Conservation (phyloP, 2,888 invertebrate genomes). For the Tethea ocularis region DNA sequence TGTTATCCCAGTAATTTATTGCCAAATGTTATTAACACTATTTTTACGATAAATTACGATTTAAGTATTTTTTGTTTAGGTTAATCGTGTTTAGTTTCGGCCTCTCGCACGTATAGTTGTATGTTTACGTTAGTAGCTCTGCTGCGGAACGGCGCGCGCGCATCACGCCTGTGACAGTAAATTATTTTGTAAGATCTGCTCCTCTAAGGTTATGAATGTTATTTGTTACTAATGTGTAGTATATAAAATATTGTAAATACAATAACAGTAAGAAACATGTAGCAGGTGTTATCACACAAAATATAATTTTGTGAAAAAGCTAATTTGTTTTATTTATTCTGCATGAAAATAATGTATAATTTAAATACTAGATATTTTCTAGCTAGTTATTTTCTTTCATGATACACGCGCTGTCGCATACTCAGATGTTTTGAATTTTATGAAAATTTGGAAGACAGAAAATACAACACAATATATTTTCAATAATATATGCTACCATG, state of each 20-base stretch:
- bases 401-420: too few relatives aligned
- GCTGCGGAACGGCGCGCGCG: conserved; percentile 22
- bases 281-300: conserved; percentile 85
- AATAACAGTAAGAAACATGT: conserved; percentile 79
- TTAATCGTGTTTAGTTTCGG: conserved; percentile 35
- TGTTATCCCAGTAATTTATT: conserved; percentile 82
- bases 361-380: too few relatives aligned
- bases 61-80: conserved; percentile 57
- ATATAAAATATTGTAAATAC: conserved; percentile 82
- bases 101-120: conserved; percentile 31
- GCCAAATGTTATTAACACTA: conserved; percentile 82
- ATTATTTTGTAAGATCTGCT: conserved; percentile 79
- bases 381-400: too few relatives aligned
- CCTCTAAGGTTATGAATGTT: conserved; percentile 82
- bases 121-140: conserved; percentile 38
- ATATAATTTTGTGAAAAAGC: conserved; percentile 84
- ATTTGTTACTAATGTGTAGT: conserved; percentile 84
- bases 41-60: conserved; percentile 44
- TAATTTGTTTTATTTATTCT: conserved; percentile 47
- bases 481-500: too few relatives aligned
- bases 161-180: conserved; percentile 39
- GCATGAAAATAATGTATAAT: not conserved
- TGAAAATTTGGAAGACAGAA: too few relatives aligned
- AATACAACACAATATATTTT: too few relatives aligned
- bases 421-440: too few relatives aligned